A percentile compares a stretch with the other conserved stretches of the same genome.
phyloP scores from a whole-genome alignment of 2,797 vertebrate species.

The Bradypus variegatus region DNA sequence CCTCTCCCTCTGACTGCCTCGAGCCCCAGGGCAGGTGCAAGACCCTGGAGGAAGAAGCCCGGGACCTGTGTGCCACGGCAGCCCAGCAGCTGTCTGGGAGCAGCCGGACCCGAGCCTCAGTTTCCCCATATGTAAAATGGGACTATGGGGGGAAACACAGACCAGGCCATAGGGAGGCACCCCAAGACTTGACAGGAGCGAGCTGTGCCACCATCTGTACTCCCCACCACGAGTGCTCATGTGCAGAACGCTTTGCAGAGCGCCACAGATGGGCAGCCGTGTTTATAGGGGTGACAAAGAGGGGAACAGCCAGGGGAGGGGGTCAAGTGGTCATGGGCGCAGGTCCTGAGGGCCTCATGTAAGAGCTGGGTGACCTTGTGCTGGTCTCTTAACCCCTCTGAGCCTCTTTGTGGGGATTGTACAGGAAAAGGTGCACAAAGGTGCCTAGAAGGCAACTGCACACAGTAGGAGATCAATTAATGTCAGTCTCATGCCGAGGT shows the following conservation, averaged over 20 bases:
- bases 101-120: background rate
- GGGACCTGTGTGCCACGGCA: too few species aligned
- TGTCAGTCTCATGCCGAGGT: background rate
- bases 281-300: too few species aligned
- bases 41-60: too few species aligned
- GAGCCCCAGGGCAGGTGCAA: too few species aligned
- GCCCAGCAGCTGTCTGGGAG: too few species aligned
- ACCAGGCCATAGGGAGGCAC: fast-evolving
- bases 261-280: fast-evolving
- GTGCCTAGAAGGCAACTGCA: background rate
- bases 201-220: too few species aligned
- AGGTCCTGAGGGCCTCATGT: fast-evolving
- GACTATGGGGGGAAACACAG: background rate
- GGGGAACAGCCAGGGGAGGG: background rate
- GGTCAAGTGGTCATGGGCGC: background rate
- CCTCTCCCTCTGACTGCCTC: too few species aligned
- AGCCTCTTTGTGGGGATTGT: background rate
- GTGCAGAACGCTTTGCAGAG: too few species aligned
- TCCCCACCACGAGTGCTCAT: too few species aligned
- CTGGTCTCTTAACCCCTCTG: background rate
- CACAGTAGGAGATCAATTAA: background rate
- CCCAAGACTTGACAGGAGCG: too few species aligned
- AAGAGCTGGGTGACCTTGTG: background rate
- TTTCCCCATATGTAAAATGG: too few species aligned
- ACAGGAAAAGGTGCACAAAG: background rate